Percentiles rank a stretch among this genome's conserved stretches.
These are phyloP conservation scores for Mastomys coucha DNA, from an alignment of 2,113 vertebrate genomes.

Conservation along the genomic window DNA sequence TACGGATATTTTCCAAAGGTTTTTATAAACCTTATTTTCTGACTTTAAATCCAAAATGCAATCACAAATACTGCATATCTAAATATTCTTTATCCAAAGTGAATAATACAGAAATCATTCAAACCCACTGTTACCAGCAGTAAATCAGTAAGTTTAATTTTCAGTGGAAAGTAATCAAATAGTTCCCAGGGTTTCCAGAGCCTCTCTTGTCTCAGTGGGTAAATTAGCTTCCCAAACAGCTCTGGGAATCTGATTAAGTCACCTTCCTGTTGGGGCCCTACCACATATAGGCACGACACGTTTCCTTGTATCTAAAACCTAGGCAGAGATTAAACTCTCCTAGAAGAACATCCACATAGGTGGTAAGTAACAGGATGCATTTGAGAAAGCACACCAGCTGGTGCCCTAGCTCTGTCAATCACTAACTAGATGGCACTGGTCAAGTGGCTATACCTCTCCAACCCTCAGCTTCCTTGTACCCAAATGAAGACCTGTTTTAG, in stretches of 20 bases:
- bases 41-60: constrained; percentile 61
- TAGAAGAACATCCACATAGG: neutral
- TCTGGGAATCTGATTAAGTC: constrained; percentile 14
- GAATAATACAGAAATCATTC: constrained; percentile 45
- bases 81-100: constrained; percentile 47
- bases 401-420: neutral
- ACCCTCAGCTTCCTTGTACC: neutral
- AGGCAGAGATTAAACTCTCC: neutral
- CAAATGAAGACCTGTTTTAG: constrained; percentile 1
- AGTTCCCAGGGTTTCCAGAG: constrained; percentile 19
- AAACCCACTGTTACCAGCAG: constrained; percentile 21
- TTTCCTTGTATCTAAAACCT: neutral
- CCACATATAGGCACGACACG: neutral
- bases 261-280: neutral
- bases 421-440: neutral
- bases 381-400: neutral
- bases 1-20: constrained; percentile 74
- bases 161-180: constrained; percentile 46
- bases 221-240: neutral
- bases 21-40: constrained; percentile 63
- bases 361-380: neutral
- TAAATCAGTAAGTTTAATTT: constrained; percentile 50
- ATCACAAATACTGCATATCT: constrained; percentile 26
- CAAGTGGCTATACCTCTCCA: neutral
- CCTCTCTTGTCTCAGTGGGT: neutral